A percentile compares a stretch with the other conserved stretches of the same genome.
Evolutionary conservation across 2,888 invertebrate species (phyloP).

Genomic region (Tipula helvola): DNA sequence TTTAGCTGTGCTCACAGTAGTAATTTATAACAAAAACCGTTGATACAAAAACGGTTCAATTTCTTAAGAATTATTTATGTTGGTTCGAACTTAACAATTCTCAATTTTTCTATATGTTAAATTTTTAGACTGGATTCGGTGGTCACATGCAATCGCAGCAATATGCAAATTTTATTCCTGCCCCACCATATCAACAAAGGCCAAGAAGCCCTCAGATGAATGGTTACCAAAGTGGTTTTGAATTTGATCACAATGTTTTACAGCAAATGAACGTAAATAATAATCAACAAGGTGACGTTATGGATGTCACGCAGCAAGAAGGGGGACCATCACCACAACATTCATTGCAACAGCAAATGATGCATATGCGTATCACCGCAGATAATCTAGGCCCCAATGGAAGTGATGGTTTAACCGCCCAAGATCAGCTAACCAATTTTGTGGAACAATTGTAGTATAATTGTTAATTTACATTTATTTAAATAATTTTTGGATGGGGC

Average conservation of each 20-base stretch:
- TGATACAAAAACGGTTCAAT: neutral
- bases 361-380: slow-evolving; percentile 50
- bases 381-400: slow-evolving; percentile 27
- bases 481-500: neutral
- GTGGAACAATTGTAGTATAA: slow-evolving; percentile 84
- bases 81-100: too few species aligned
- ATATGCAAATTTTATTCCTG: slow-evolving; percentile 31
- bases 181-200: slow-evolving; percentile 33
- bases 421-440: slow-evolving; percentile 91
- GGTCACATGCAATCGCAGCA: slow-evolving; percentile 23
- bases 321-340: slow-evolving; percentile 55
- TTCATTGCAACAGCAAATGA: slow-evolving; percentile 47
- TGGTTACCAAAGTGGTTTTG: slow-evolving; percentile 25
- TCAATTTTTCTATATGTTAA: neutral
- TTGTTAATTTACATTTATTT: neutral
- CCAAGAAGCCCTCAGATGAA: slow-evolving; percentile 33
- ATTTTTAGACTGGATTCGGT: neutral
- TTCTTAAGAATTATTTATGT: too few species aligned
- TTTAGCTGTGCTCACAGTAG: neutral
- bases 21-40: neutral
- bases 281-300: slow-evolving; percentile 26
- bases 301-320: slow-evolving; percentile 17
- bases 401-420: slow-evolving; percentile 62
- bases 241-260: slow-evolving; percentile 36
- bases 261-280: slow-evolving; percentile 41